These are phyloP conservation scores for Apolygus lucorum DNA, from an alignment of 1,140 invertebrate species.

Conservation along the genomic window DNA sequence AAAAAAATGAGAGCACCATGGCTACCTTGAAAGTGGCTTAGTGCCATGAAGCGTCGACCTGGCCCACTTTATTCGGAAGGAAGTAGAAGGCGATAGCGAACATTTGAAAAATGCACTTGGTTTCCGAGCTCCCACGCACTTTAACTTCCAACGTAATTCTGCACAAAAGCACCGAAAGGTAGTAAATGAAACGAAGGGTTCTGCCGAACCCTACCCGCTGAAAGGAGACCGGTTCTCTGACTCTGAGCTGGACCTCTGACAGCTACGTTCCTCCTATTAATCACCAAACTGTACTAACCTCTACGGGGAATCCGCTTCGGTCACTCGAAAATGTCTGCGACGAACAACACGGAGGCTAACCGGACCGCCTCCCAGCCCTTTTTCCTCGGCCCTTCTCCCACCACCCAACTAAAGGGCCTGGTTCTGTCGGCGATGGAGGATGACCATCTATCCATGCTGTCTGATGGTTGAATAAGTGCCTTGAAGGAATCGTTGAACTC, in stretches of 20 bases:
- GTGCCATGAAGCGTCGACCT: conserved; percentile 1
- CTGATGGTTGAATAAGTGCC: too few species aligned
- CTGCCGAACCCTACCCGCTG: neutral
- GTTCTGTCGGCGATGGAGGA: too few species aligned
- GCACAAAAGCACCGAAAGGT: neutral
- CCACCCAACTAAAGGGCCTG: too few species aligned
- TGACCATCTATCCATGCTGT: too few species aligned
- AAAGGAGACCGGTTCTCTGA: neutral
- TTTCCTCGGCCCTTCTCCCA: too few species aligned
- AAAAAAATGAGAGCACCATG: neutral
- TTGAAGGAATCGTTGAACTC: too few species aligned
- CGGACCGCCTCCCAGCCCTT: too few species aligned
- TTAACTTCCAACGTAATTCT: neutral
- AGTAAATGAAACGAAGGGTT: neutral
- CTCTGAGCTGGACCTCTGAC: neutral
- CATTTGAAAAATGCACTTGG: neutral
- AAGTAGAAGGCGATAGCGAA: neutral
- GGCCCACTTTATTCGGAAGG: neutral
- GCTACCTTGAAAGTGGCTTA: conserved; percentile 15
- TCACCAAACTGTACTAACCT: neutral
- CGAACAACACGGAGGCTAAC: too few species aligned
- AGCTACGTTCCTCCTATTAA: neutral
- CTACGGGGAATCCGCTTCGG: neutral
- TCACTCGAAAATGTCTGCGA: too few species aligned
- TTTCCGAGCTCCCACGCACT: neutral